Base-by-base conservation (phyloP, 2,888 invertebrate genomes). In the Diploptera punctata region DNA sequence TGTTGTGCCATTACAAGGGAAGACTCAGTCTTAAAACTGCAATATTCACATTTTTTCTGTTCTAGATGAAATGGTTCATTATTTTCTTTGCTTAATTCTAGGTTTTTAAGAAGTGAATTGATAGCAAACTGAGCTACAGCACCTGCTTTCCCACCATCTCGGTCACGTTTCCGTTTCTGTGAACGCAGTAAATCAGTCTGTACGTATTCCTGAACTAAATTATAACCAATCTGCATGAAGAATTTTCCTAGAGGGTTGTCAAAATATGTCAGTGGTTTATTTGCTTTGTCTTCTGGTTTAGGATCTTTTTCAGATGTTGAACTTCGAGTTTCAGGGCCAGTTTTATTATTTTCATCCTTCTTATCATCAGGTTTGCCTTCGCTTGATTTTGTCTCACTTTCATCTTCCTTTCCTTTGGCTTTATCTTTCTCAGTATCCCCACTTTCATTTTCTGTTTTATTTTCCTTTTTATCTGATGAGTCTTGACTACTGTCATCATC, bases 201-300 rank as follows among this genome's bases (percentile, higher is more conserved):
- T 21, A 98, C 97, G 82, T 91, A 93, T 81, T 98, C 97, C 82
- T 96, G 95, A 1, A 96, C 97, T 76, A 96, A 87, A 81, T 93
- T 95, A 72, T 93, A 88, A 33, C 98, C 98, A 77, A 98, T 93
- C 80, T 95, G 94, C 83, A 93, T 92, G 80, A 97, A 93, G 82
- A 97, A 95, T 81, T 94, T 94, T 7, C 97, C 96, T 68, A 96
- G 84, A 0, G 95, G 92, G 81, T 93, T 91, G 76, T 94, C 93
- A 81, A 96, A 96, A 81, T 94, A 96, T 75, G 90, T 75, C 57
- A 57, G 68, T 19, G 72, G 71, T 47, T 77, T 71, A 38, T 44
- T 54, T 71, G 26, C 65, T 7, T 65, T 73, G 24, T 73, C 73
- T 26, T 74, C 74, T 68, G 70, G 26, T 21, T 72, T 54, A 16